A percentile compares a stretch with the other conserved stretches of the same genome.
Conservation (phyloP, 2,113 vertebrate genomes). For the Perccottus glenii region DNA sequence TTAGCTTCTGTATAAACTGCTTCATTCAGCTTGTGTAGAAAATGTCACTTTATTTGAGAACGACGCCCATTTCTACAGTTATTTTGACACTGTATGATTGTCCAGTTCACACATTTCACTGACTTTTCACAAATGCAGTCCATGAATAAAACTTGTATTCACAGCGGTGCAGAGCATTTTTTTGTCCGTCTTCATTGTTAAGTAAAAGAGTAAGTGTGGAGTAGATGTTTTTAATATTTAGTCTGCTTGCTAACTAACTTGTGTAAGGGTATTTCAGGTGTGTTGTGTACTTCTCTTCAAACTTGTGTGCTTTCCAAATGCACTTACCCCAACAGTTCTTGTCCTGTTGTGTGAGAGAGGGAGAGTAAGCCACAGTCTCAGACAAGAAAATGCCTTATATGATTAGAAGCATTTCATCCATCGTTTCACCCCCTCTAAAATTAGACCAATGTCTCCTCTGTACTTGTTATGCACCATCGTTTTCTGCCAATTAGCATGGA, state of each 20-base stretch:
- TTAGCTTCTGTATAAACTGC: constrained; percentile 26
- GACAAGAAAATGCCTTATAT: constrained; percentile 51
- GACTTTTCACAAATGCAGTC: constrained; percentile 30
- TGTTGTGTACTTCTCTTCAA: constrained; percentile 16
- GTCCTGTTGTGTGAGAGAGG: constrained; percentile 25
- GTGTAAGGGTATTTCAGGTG: constrained; percentile 16
- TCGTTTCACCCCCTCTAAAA: constrained; percentile 58
- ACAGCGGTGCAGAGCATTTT: constrained; percentile 25
- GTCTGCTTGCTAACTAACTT: constrained; percentile 24
- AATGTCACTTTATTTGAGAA: constrained; percentile 45
- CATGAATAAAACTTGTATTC: constrained; percentile 44
- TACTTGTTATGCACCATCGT: constrained; percentile 64
- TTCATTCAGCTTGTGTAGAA: constrained; percentile 42
- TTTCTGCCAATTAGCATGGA: constrained; percentile 69
- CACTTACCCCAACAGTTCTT: not conserved
- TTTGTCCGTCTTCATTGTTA: constrained; percentile 27
- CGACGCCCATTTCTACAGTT: constrained; percentile 32
- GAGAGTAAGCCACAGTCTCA: constrained; percentile 27
- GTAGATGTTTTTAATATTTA: not conserved
- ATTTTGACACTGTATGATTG: constrained; percentile 60
- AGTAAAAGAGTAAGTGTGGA: constrained; percentile 10
- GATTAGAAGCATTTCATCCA: constrained; percentile 63
- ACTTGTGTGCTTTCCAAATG: constrained; percentile 5
- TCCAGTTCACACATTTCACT: constrained; percentile 51
- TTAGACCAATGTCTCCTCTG: constrained; percentile 55